Base-by-base conservation (phyloP, 1,140 invertebrate species). In the Pantala flavescens region DNA sequence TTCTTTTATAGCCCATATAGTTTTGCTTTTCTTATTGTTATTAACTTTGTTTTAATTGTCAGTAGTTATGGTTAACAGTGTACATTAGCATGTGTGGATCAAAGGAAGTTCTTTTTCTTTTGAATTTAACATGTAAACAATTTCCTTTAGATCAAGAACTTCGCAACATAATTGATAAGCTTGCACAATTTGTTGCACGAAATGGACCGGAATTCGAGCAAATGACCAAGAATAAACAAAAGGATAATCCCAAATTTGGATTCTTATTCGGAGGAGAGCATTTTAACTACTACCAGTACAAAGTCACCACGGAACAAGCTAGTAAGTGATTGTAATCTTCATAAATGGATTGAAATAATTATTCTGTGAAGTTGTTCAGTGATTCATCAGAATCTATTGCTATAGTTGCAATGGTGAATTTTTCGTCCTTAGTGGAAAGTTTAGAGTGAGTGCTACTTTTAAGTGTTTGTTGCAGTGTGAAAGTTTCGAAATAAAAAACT, bases 161-260 rank as follows among this genome's bases (percentile, higher is more conserved):
- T 78, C 88, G 91, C 78, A 98, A 97, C 85, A 98, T 98, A 80
- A 98, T 99, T 80, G 97, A 98, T 85, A 98, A 98, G 87, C 85
- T 98, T 78, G 97, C 97, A 0, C 93, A 97, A 82, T 99, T 98
- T 89, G 97, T 99, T 74, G 97, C 97, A 76, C 87, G 97, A 82
- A 99, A 98, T 92, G 97, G 97, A 23, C 95, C 95, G 0, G 96
- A 98, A 82, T 98, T 98, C 85, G 97, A 99, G 85, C 90, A 94
- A 81, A 98, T 98, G 90, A 98, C 96, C 71, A 98, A 98, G 86
- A 94, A 94, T 80, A 98, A 98, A 84, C 96, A 99, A 83, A 93
- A 95, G 83, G 94, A 96, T 80, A 98, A 99, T 84, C 94, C 95
- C 16, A 96, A 96, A 81, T 99, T 99, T 85, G 89, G 91, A 77